Evolutionary conservation across 2,797 vertebrate genomes (phyloP).

Genomic region (Bryconaethiops microstoma): DNA sequence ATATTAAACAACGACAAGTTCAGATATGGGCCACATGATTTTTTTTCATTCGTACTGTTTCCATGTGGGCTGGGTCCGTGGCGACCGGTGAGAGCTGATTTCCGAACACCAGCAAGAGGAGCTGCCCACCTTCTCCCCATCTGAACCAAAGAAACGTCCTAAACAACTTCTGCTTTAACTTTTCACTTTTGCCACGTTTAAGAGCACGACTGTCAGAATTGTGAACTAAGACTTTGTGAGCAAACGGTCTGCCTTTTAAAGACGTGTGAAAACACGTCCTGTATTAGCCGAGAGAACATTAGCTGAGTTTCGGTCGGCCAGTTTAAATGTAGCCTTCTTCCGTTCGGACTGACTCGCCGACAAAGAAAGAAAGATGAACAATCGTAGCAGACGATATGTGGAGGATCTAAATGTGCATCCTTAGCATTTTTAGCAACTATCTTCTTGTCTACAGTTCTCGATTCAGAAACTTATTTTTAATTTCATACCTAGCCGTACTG

Average conservation of each 20-base stretch:
- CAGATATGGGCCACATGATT: not conserved
- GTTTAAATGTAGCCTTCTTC: conserved; percentile 5
- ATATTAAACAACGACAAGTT: conserved; percentile 10
- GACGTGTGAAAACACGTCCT: not conserved
- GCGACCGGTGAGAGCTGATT: conserved; percentile 19
- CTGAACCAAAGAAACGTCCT: not conserved
- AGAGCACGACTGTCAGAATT: not conserved
- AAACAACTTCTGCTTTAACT: not conserved
- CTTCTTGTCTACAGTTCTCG: not conserved
- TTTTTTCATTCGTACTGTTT: not conserved
- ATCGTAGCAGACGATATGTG: not conserved
- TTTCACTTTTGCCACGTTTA: conserved; percentile 2
- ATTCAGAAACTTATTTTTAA: not conserved
- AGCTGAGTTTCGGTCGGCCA: not conserved
- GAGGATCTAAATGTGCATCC: too few relatives aligned
- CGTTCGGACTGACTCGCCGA: not conserved
- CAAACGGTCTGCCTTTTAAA: not conserved
- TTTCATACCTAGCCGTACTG: not conserved
- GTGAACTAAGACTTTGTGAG: not conserved
- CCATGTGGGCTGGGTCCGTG: conserved; percentile 19
- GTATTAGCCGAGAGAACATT: not conserved
- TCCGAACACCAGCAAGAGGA: conserved; percentile 9
- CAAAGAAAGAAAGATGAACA: conserved; percentile 31
- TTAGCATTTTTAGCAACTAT: not conserved
- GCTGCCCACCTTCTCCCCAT: not conserved